Conservation (phyloP, 2,888 invertebrate species). For the Uloborus plumipes region DNA sequence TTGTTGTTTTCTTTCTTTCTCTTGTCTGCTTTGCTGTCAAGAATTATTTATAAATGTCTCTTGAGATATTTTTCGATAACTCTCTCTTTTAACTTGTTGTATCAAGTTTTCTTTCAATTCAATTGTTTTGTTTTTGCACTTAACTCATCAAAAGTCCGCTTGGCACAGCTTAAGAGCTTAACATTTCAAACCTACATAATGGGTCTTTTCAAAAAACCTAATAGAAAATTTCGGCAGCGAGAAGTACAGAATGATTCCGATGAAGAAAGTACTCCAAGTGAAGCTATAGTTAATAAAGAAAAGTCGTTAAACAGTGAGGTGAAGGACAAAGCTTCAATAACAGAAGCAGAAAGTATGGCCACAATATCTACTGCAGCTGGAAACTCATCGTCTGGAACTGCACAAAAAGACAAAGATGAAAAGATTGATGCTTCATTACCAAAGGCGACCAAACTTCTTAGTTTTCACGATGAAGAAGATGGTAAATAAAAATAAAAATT, state of each 20-base stretch:
- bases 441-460: conserved; percentile 75
- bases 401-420: conserved; percentile 29
- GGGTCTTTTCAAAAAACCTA: conserved; percentile 90
- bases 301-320: conserved; percentile 17
- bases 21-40: background rate
- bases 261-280: conserved; percentile 68
- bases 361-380: background rate
- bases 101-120: too few species aligned
- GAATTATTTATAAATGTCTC: background rate
- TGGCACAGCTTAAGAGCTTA: background rate
- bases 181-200: conserved; percentile 72
- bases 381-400: background rate
- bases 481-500: conserved; percentile 10
- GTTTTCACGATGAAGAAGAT: conserved; percentile 77
- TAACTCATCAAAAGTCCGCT: background rate
- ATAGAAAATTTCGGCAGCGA: conserved; percentile 80
- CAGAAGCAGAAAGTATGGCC: background rate
- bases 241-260: conserved; percentile 69
- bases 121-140: background rate
- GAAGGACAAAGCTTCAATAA: conserved; percentile 3
- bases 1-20: background rate
- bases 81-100: background rate
- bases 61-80: too few species aligned
- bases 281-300: conserved; percentile 59
- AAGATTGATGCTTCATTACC: conserved; percentile 29